These are phyloP conservation scores for Drosophila lacicola DNA, from an alignment of 2,888 invertebrate species.

Conservation along the genomic window DNA sequence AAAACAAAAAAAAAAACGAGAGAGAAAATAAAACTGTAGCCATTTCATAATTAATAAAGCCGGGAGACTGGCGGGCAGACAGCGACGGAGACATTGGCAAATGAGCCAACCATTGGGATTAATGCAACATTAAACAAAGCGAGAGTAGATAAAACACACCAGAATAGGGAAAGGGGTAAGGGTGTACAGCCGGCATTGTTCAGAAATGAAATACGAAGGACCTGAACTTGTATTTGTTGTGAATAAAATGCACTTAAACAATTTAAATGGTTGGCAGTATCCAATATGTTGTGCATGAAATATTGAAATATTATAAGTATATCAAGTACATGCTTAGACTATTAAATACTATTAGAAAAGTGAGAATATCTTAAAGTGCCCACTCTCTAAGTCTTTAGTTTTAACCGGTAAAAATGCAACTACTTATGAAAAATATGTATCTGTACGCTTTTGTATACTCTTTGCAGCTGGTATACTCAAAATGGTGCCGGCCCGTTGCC, in stretches of 20 bases:
- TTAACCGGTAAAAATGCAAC: too few relatives aligned
- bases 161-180: background rate
- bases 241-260: background rate
- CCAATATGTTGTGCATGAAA: too few relatives aligned
- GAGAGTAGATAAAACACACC: slow-evolving; percentile 31
- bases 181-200: background rate
- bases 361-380: too few relatives aligned
- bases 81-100: slow-evolving; percentile 58
- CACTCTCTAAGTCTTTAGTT: too few relatives aligned
- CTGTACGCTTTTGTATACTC: background rate
- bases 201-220: slow-evolving; percentile 15
- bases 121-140: slow-evolving; percentile 73
- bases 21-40: slow-evolving; percentile 51
- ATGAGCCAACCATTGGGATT: slow-evolving; percentile 68
- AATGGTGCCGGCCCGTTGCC: slow-evolving; percentile 88
- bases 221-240: slow-evolving; percentile 40
- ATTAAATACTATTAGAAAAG: too few relatives aligned
- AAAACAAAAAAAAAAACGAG: slow-evolving; percentile 17
- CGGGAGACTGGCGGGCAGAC: slow-evolving; percentile 21
- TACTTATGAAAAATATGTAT: background rate
- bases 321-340: too few relatives aligned
- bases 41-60: slow-evolving; percentile 76
- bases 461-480: slow-evolving; percentile 88
- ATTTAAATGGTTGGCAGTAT: background rate
- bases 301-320: too few relatives aligned